Evolutionary conservation across 64 coral and sea anemone genomes (phyloP).

Genomic region (Montipora capricornis): DNA sequence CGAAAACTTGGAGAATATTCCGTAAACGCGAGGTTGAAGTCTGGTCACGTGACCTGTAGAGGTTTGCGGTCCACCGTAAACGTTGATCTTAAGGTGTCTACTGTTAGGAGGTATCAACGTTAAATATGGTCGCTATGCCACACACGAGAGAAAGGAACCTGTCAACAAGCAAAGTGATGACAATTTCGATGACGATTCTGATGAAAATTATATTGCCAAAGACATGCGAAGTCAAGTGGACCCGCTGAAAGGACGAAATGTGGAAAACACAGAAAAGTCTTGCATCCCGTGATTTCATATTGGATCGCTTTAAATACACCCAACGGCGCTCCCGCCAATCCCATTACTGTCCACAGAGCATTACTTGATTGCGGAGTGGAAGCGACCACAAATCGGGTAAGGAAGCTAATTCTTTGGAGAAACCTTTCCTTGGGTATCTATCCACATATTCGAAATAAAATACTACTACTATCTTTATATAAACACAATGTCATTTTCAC

Average conservation of each 20-base stretch:
- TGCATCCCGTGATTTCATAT: not conserved
- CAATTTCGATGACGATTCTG: not conserved
- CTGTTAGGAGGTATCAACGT: no score
- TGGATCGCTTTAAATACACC: constrained; percentile 4
- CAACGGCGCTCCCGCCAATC: constrained; percentile 28
- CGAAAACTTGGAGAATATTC: no score
- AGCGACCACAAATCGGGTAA: no score
- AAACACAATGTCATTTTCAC: no score
- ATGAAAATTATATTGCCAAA: not conserved
- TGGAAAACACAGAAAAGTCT: not conserved
- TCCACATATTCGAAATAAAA: not conserved
- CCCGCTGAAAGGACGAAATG: not conserved
- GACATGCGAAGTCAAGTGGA: not conserved
- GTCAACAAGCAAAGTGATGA: not conserved
- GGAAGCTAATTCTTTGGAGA: not conserved
- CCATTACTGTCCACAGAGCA: constrained; percentile 26
- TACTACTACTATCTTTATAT: no score
- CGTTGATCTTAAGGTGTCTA: no score
- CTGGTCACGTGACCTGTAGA: no score
- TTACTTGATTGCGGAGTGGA: not conserved
- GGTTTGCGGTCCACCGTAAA: no score
- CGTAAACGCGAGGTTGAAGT: no score
- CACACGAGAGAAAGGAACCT: not conserved
- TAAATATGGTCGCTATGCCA: not conserved
- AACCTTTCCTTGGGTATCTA: not conserved